phyloP scores from a whole-genome alignment of 2,797 vertebrate genomes.

The Falco rusticolus region DNA sequence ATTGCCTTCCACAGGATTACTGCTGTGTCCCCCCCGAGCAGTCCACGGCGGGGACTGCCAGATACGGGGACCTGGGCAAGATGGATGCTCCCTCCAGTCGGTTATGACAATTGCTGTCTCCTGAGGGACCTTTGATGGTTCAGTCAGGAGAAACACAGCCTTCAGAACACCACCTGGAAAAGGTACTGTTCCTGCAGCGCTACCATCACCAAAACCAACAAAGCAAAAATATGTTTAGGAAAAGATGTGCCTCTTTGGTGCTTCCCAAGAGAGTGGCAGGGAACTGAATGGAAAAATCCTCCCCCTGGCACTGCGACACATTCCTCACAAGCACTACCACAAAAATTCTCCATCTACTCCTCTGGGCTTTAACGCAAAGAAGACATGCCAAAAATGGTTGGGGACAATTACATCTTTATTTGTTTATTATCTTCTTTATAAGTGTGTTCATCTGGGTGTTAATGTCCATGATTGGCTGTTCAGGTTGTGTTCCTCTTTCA shows the following conservation, averaged over 20 bases:
- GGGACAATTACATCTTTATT: background rate
- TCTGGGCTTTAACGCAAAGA: background rate
- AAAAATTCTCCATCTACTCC: background rate
- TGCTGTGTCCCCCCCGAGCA: background rate
- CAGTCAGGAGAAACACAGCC: background rate
- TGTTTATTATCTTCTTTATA: background rate
- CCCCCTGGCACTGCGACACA: background rate
- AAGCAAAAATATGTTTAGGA: background rate
- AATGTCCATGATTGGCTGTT: background rate
- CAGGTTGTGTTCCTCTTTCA: background rate
- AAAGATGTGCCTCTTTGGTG: background rate
- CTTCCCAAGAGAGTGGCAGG: background rate
- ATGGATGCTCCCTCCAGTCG: fast-evolving
- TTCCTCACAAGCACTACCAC: background rate
- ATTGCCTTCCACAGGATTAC: background rate
- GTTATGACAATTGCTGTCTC: background rate
- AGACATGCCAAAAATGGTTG: background rate
- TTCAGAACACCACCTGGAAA: background rate
- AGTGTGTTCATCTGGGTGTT: background rate
- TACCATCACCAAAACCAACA: background rate
- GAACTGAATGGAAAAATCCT: background rate
- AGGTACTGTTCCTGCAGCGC: background rate
- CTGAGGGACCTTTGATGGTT: background rate
- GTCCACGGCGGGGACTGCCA: background rate
- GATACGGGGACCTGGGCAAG: background rate